Conservation (phyloP, 2,113 vertebrate species). For the Cettia cetti region DNA sequence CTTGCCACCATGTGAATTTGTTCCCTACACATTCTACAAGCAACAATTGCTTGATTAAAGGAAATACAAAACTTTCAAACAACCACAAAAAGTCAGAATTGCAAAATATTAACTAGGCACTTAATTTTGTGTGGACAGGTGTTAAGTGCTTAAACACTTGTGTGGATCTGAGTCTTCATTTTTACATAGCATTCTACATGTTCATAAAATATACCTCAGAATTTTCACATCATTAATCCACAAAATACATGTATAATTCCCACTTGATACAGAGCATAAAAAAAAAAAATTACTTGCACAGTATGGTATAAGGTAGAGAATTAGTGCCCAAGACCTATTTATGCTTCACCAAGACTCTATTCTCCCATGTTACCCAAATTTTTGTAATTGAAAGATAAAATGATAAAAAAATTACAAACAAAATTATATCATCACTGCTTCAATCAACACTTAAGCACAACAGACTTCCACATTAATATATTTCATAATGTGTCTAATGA, state of each 20-base stretch:
- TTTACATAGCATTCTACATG: neutral
- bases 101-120: neutral
- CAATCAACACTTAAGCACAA: neutral
- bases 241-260: neutral
- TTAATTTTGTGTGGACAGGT: neutral
- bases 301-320: neutral
- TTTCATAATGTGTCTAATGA: neutral
- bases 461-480: neutral
- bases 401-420: neutral
- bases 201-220: neutral
- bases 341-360: neutral
- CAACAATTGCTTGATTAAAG: neutral
- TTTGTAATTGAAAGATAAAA: neutral
- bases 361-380: neutral
- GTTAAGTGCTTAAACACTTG: neutral
- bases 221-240: neutral
- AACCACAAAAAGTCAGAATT: neutral
- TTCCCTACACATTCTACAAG: neutral
- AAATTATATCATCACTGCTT: neutral
- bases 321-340: neutral
- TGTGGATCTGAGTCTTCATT: neutral
- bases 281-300: neutral
- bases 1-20: neutral
- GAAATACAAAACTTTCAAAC: neutral
- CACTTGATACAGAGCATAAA: neutral